These are phyloP conservation scores for Ectropis crepuscularia DNA, from an alignment of 2,888 invertebrate species.

Conservation along the genomic window DNA sequence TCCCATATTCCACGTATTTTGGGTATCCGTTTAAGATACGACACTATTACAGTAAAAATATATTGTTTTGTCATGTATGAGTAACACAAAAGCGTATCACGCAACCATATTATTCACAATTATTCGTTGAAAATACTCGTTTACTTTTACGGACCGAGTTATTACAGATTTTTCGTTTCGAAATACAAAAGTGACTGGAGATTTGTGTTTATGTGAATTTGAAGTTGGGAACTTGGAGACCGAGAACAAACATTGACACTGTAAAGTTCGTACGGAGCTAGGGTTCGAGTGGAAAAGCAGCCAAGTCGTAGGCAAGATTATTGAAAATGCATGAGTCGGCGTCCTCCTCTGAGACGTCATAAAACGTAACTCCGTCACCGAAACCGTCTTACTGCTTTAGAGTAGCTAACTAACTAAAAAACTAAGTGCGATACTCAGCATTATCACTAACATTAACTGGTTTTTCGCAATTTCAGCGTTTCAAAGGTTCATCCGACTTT, in stretches of 20 bases:
- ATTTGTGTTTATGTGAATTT: slow-evolving; percentile 18
- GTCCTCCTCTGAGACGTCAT: slow-evolving; percentile 37
- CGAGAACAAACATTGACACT: slow-evolving; percentile 10
- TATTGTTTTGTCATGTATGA: slow-evolving; percentile 17
- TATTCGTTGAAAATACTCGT: slow-evolving; percentile 7
- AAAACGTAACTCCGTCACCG: slow-evolving; percentile 18
- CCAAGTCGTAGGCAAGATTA: slow-evolving; percentile 44
- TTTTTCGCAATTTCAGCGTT: too few species aligned
- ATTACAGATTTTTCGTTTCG: neutral
- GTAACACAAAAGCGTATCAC: slow-evolving; percentile 11
- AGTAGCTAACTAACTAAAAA: too few species aligned
- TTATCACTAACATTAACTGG: too few species aligned
- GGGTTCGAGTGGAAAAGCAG: slow-evolving; percentile 44
- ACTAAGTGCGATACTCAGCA: too few species aligned
- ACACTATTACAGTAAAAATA: slow-evolving; percentile 23
- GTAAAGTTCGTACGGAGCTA: slow-evolving; percentile 35
- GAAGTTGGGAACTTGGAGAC: slow-evolving; percentile 19
- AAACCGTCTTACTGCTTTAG: slow-evolving; percentile 10
- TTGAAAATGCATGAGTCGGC: slow-evolving; percentile 54
- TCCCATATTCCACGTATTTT: slow-evolving; percentile 22
- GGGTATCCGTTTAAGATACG: slow-evolving; percentile 1
- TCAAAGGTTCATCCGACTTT: too few species aligned
- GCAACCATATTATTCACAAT: slow-evolving; percentile 5
- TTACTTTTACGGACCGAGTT: slow-evolving; percentile 7
- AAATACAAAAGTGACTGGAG: slow-evolving; percentile 5